Base-by-base conservation (phyloP, 2,797 vertebrate species). In the Phoeniculus purpureus region DNA sequence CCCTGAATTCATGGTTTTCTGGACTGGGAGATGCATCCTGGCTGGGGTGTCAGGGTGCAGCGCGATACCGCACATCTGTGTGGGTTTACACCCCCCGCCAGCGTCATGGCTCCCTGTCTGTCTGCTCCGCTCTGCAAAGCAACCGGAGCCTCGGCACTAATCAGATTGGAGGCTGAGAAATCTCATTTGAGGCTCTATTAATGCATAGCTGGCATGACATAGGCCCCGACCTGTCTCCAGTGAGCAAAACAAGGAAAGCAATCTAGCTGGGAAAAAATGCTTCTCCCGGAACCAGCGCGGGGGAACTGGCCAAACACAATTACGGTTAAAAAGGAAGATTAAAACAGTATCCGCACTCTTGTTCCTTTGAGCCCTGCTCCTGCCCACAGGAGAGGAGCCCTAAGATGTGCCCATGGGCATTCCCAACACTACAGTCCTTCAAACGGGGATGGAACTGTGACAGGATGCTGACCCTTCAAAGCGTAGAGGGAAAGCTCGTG, bases 111-210 rank as follows among this genome's bases (percentile, higher is more conserved):
- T 90, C 83, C 83, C 47, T n/a, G 3, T 34, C 77, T 56, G 77
- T 29, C 87, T 60, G 26, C 68, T 64, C 67, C 7, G 2, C 64
- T 67, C 95, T 84, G 70, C 34, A 34, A 89, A 96, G 94, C 95
- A 85, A 94, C 77, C 4, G 55, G 82, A 97, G 94, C 87, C 90
- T 77, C n/a, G 32, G 94, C 19, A 32, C 86, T 97, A 97, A 97
- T 97, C 96, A 93, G 72, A 96, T 97, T 95, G 81, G 84, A 92
- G 90, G 96, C 94, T 96, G 85, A 85, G 91, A 97, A 97, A 97
- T 97, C 96, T 83, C 94, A 97, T 97, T 97, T 97, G 95, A 93
- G 92, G 94, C 34, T 93, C 50, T 96, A 94, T 97, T 97, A 97
- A 97, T 96, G 96, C 94, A 85, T 74, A 58, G 40, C 75, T 85